Percentiles rank a stretch among this genome's conserved stretches.
These are phyloP conservation scores for Gobio gobio DNA, from an alignment of 2,113 vertebrate species.

Conservation along the genomic window DNA sequence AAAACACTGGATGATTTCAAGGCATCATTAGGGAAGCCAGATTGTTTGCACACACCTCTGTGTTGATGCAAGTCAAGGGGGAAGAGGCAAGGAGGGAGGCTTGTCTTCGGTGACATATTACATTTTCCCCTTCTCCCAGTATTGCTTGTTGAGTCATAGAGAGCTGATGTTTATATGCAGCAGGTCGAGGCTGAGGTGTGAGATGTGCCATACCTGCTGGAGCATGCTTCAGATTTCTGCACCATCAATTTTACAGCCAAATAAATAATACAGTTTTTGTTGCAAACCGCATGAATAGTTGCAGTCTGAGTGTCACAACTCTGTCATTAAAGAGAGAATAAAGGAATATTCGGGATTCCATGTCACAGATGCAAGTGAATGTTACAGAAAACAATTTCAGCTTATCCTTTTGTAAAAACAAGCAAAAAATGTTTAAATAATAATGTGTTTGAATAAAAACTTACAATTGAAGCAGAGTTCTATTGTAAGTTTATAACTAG, in stretches of 20 bases:
- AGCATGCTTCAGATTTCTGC: constrained; percentile 73
- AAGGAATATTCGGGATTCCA: not conserved
- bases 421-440: not conserved
- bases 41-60: constrained; percentile 6
- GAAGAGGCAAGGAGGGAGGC: not conserved
- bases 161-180: constrained; percentile 59
- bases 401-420: not conserved
- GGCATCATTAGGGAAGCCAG: constrained; percentile 37
- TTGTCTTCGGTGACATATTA: constrained; percentile 56
- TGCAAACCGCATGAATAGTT: not conserved
- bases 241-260: constrained; percentile 64
- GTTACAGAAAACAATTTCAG: not conserved
- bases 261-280: not conserved
- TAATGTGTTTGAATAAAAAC: not conserved
- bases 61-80: constrained; percentile 40
- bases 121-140: constrained; percentile 36
- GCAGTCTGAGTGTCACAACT: not conserved
- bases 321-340: not conserved
- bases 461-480: not conserved
- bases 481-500: not conserved
- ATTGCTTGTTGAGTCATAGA: constrained; percentile 57
- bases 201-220: constrained; percentile 67
- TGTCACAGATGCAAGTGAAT: not conserved
- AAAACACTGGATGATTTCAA: constrained; percentile 30
- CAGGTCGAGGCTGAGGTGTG: constrained; percentile 63